Evolutionary conservation across 2,888 invertebrate genomes (phyloP).

Genomic region (Empis stercorea): DNA sequence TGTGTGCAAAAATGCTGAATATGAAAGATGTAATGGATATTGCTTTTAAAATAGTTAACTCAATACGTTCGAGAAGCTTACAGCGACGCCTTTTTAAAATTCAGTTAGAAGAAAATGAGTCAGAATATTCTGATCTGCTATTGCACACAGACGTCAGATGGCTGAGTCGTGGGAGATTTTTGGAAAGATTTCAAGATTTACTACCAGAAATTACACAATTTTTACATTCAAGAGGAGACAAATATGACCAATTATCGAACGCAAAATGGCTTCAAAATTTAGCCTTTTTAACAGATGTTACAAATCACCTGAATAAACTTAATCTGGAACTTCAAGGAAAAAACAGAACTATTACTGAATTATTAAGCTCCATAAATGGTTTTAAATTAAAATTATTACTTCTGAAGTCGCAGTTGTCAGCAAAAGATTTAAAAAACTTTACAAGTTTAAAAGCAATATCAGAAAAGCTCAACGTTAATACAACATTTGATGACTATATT

Average conservation of each 20-base stretch:
- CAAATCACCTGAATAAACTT: not conserved
- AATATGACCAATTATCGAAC: not conserved
- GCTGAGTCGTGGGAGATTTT: constrained; percentile 3
- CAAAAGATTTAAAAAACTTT: not conserved
- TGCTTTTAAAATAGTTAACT: constrained; percentile 1
- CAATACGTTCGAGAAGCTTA: not conserved
- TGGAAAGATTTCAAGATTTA: not conserved
- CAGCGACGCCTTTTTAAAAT: not conserved
- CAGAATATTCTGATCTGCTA: not conserved
- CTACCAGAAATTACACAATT: too few relatives aligned
- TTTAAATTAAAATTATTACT: not conserved
- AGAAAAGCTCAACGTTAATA: not conserved
- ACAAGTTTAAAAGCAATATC: not conserved
- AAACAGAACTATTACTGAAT: not conserved
- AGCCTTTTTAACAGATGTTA: constrained; percentile 2
- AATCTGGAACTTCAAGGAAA: constrained; percentile 1
- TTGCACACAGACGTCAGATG: constrained; percentile 3
- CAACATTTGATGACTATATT: not conserved
- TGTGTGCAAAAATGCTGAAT: constrained; percentile 1
- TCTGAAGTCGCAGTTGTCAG: not conserved
- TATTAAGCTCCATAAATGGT: not conserved
- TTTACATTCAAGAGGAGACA: not conserved
- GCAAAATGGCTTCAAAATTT: not conserved
- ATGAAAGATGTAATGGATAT: constrained; percentile 1
- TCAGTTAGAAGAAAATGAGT: not conserved